Conservation (phyloP, 1,140 invertebrate species). For the Cyrtorhinus lividipennis region DNA sequence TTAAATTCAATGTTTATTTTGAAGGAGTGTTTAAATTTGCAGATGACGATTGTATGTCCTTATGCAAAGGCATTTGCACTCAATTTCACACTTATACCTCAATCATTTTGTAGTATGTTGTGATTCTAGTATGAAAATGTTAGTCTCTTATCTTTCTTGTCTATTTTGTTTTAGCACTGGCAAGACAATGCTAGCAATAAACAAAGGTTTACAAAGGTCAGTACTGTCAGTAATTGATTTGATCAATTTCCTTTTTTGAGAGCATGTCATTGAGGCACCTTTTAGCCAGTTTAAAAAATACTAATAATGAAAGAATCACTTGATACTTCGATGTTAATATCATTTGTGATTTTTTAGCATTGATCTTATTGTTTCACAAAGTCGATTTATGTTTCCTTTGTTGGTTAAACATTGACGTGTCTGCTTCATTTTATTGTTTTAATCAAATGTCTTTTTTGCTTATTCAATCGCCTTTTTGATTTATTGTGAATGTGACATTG, state of each 20-base stretch:
- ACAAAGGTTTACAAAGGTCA: slow-evolving; percentile 77
- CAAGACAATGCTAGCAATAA: slow-evolving; percentile 74
- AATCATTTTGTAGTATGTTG: neutral
- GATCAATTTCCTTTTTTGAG: neutral
- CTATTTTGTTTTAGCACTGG: slow-evolving; percentile 50
- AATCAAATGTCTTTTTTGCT: too few species aligned
- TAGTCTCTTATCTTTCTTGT: too few species aligned
- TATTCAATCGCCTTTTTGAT: too few species aligned
- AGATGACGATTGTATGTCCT: too few species aligned
- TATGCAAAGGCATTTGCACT: too few species aligned
- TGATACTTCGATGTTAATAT: neutral
- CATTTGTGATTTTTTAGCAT: neutral
- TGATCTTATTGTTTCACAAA: neutral
- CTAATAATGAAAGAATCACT: neutral
- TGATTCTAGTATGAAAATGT: neutral
- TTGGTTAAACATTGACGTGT: neutral
- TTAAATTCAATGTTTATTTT: too few species aligned
- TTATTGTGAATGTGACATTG: too few species aligned
- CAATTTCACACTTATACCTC: too few species aligned
- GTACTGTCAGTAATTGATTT: slow-evolving; percentile 31
- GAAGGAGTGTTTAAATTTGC: too few species aligned
- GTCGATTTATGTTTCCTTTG: neutral
- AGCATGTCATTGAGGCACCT: neutral
- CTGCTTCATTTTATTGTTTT: neutral
- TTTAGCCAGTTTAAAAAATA: neutral